Evolutionary conservation across 2,797 vertebrate species (phyloP).

Genomic region (Neomorphus geoffroyi): DNA sequence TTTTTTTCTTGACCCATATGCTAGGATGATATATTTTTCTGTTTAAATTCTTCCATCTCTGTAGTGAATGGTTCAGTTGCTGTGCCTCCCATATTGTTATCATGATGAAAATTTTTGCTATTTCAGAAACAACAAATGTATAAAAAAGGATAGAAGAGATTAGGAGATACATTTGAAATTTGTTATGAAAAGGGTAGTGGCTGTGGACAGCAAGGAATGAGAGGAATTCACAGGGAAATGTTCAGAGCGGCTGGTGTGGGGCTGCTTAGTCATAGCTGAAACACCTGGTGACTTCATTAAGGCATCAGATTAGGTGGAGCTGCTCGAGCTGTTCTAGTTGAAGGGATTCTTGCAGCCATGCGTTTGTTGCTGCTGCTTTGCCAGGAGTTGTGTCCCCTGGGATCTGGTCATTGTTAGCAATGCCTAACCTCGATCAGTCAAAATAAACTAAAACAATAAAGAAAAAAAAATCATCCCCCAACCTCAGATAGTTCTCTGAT

Average conservation of each 20-base stretch:
- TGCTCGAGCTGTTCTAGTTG: not conserved
- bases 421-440: not conserved
- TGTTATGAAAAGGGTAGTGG: not conserved
- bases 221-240: not conserved
- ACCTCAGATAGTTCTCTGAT: not conserved
- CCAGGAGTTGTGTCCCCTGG: not conserved
- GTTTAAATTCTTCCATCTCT: not conserved
- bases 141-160: not conserved
- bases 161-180: not conserved
- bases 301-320: not conserved
- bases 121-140: not conserved
- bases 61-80: not conserved
- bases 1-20: not conserved
- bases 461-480: too few species aligned
- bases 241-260: not conserved
- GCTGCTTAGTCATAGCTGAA: not conserved
- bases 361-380: not conserved
- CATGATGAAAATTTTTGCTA: not conserved
- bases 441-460: not conserved
- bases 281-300: not conserved
- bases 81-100: not conserved
- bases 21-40: not conserved
- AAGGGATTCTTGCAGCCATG: not conserved
- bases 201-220: not conserved
- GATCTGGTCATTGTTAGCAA: not conserved